A percentile compares a stretch with the other conserved stretches of the same genome.
Evolutionary conservation across 2,113 vertebrate species (phyloP).

Genomic region (western clawed frog (Xenopus tropicalis)): UCB_Xtro_10.0 CM004445.2:105476501-105477000

Average conservation of each 20-base stretch:
- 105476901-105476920: neutral
- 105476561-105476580: neutral
- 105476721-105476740: too few species aligned
- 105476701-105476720: too few species aligned
- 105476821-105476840: too few species aligned
- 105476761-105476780: too few species aligned
- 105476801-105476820: too few species aligned
- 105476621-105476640: too few species aligned
- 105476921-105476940: neutral
- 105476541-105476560: neutral
- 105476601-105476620: neutral
- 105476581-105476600: neutral
- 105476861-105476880: neutral
- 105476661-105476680: too few species aligned
- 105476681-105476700: too few species aligned
- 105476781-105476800: too few species aligned
- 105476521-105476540: neutral
- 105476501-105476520: constrained; percentile 2
- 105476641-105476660: too few species aligned
- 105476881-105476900: neutral
- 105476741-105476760: too few species aligned
- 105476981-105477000: neutral
- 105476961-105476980: too few species aligned
- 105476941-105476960: neutral
- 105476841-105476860: neutral